Conservation (phyloP, 1,140 invertebrate genomes). For the Meloidogyne floridensis region DNA sequence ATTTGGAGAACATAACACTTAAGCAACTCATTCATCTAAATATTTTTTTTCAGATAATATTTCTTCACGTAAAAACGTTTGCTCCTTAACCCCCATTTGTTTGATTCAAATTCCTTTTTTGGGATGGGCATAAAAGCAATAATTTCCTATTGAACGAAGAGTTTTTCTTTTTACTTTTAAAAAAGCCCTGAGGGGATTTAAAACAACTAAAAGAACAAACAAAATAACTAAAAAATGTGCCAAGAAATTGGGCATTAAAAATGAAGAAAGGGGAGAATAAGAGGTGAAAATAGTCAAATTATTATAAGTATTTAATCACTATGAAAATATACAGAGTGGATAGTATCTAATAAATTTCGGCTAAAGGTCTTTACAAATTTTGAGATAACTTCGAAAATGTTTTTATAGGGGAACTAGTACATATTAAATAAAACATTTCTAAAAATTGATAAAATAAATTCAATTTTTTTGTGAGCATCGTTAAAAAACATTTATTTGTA, state of each 20-base stretch:
- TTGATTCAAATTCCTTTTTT: not conserved
- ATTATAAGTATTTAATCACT: not conserved
- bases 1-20: not conserved
- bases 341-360: no score
- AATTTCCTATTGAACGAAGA: not conserved
- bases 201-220: not conserved
- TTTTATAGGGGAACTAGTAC: no score
- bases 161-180: not conserved
- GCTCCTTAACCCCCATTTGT: not conserved
- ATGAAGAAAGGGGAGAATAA: not conserved
- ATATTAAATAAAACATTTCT: not conserved
- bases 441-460: constrained; percentile 1
- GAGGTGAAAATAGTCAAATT: not conserved
- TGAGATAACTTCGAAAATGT: no score
- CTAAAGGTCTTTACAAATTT: no score
- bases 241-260: not conserved
- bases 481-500: not conserved
- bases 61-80: not conserved
- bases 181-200: not conserved
- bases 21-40: constrained; percentile 17
- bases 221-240: not conserved
- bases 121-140: not conserved
- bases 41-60: not conserved
- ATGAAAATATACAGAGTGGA: no score
- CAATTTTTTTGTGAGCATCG: not conserved